These are phyloP conservation scores for Plecturocebus donacophilus DNA, from an alignment of 2,113 vertebrate genomes.

Conservation along the genomic window DNA sequence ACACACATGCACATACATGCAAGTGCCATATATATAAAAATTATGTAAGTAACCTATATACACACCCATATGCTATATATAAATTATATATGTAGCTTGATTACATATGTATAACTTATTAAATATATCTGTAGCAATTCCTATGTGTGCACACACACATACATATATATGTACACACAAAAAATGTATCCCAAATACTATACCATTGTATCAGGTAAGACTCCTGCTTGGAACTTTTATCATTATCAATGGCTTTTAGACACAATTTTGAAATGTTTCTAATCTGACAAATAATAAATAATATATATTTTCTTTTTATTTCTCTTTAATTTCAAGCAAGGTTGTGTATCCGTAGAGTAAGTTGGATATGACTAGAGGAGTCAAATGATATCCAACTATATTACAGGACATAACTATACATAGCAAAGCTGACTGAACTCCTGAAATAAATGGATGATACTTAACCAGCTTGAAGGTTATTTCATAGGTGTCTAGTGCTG, in stretches of 20 bases:
- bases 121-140: background rate
- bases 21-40: no score
- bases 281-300: background rate
- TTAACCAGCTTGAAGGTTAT: background rate
- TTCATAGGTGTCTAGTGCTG: background rate
- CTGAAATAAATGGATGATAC: background rate
- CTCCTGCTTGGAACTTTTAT: background rate
- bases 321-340: background rate
- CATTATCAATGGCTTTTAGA: background rate
- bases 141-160: background rate
- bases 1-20: no score
- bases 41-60: no score
- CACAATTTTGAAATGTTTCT: background rate
- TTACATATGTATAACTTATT: background rate
- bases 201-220: background rate
- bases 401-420: background rate
- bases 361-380: background rate
- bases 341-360: background rate
- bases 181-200: background rate
- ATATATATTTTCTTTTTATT: background rate
- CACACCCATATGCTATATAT: no score
- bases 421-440: background rate
- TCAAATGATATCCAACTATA: background rate
- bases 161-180: background rate
- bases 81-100: background rate